Evolutionary conservation across 1,140 invertebrate genomes (phyloP), one percentile per base, ranked within the genome.

Genomic region (Tetramorium alpestre): DNA sequence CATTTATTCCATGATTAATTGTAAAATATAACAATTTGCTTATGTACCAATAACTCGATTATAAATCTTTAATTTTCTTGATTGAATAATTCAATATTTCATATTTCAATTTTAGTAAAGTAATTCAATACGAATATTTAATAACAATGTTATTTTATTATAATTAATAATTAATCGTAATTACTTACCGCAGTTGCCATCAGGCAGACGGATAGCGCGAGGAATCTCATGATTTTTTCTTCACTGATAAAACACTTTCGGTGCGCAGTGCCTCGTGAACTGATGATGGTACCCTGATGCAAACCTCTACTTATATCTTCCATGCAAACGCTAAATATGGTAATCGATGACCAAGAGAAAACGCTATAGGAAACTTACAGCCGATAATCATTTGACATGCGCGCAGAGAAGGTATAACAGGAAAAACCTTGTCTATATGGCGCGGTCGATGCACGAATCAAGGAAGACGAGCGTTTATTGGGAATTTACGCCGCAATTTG

Each of bases 261-360:
- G 16, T 8, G 22, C 5, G 10, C 56, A 25, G 22, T 0, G 25
- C 16, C 2, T 18, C 22, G 41, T 28, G 16, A 77, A 77, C 75
- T 77, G 51, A 58, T 33, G 41, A 10, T 22, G 49, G 22, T 33
- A 16, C 41, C 16, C 22, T 13, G 16, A 56, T 44, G 7, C 1
- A 11, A 60, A 33, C 49, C 10, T 16, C 18, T 62, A 77, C 22
- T 77, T 77, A 77, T 77, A 47, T 73, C 18, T 60, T 3, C 22
- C 18, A 22, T 60, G 16, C 56, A 2, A 44, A 10, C 5, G n/a
- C n/a, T 38, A 38, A 75, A 75, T 75, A 22, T 58, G 22, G 51
- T 5, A 25, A 47, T 47, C 11, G 18, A 8, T 4, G 3, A 44
- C 33, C 18, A 16, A 18, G 54, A 62, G 11, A 62, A 77, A 60